phyloP scores from a whole-genome alignment of 2,888 invertebrate genomes.

The Rhorus exstirpatorius region DNA sequence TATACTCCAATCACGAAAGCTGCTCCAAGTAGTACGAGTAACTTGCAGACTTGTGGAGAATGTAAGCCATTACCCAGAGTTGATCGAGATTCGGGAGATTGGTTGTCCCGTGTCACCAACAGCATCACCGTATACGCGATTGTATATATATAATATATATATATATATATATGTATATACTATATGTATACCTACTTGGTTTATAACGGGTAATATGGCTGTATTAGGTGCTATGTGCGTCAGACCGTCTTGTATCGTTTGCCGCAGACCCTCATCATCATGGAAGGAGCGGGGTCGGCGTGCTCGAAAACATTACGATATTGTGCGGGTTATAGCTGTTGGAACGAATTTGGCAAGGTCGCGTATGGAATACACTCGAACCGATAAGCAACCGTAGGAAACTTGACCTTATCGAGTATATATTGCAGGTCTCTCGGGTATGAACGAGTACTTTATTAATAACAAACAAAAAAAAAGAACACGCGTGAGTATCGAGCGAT shows the following conservation, averaged over 20 bases:
- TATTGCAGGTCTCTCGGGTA: constrained; percentile 6
- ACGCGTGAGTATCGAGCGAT: neutral
- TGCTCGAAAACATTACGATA: constrained; percentile 55
- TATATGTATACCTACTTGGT: constrained; percentile 2
- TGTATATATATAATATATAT: constrained; percentile 1
- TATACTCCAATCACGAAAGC: constrained; percentile 16
- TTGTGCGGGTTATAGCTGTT: constrained; percentile 24
- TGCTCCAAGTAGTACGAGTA: constrained; percentile 14
- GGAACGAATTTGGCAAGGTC: constrained; percentile 48
- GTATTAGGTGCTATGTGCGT: constrained; percentile 21
- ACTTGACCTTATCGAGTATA: constrained; percentile 32
- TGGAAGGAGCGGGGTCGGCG: constrained; percentile 26
- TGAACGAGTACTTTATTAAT: constrained; percentile 5
- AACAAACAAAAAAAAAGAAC: neutral
- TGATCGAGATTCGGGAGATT: constrained; percentile 58
- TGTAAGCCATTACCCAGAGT: constrained; percentile 42
- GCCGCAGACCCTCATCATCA: constrained; percentile 26
- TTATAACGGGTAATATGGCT: constrained; percentile 46
- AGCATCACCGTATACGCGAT: constrained; percentile 22
- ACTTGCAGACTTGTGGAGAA: constrained; percentile 37
- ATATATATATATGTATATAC: neutral
- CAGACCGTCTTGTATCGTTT: constrained; percentile 56
- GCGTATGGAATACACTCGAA: constrained; percentile 9
- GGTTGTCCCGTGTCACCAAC: constrained; percentile 59
- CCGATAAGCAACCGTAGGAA: neutral